These are phyloP conservation scores for Rhyzopertha dominica DNA, from an alignment of 1,140 invertebrate species.

Conservation along the genomic window DNA sequence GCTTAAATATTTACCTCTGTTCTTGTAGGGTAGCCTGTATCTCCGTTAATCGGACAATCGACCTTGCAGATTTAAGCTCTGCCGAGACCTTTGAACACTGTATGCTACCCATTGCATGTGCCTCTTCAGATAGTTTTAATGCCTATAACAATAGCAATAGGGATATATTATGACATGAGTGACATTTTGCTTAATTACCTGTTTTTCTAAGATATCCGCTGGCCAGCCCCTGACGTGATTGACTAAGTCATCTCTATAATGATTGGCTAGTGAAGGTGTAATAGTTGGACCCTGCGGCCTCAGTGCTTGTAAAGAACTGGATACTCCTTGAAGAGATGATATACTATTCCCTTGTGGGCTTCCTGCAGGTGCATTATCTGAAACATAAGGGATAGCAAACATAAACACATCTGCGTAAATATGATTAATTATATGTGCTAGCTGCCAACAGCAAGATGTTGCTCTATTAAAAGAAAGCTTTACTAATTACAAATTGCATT, in stretches of 20 bases:
- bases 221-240: conserved; percentile 89
- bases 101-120: conserved; percentile 76
- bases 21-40: conserved; percentile 95
- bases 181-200: conserved; percentile 68
- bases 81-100: conserved; percentile 90
- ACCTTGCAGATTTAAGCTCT: conserved; percentile 90
- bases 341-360: conserved; percentile 30
- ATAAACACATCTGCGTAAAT: too few relatives aligned
- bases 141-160: conserved; percentile 55
- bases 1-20: conserved; percentile 82
- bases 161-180: too few relatives aligned
- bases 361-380: conserved; percentile 31
- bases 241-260: conserved; percentile 86
- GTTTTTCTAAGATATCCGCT: conserved; percentile 86
- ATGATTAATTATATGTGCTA: too few relatives aligned
- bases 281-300: conserved; percentile 50
- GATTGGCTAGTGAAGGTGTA: conserved; percentile 84
- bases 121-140: conserved; percentile 78
- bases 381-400: too few relatives aligned
- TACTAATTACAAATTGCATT: too few relatives aligned
- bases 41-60: conserved; percentile 89
- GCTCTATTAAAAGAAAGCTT: too few relatives aligned
- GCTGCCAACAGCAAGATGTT: too few relatives aligned
- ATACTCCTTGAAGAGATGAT: conserved; percentile 34
- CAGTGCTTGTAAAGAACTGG: conserved; percentile 44